Percentiles rank a stretch among this genome's conserved stretches.
Conservation (phyloP, 2,888 invertebrate genomes). For the Drosophila testacea region DNA sequence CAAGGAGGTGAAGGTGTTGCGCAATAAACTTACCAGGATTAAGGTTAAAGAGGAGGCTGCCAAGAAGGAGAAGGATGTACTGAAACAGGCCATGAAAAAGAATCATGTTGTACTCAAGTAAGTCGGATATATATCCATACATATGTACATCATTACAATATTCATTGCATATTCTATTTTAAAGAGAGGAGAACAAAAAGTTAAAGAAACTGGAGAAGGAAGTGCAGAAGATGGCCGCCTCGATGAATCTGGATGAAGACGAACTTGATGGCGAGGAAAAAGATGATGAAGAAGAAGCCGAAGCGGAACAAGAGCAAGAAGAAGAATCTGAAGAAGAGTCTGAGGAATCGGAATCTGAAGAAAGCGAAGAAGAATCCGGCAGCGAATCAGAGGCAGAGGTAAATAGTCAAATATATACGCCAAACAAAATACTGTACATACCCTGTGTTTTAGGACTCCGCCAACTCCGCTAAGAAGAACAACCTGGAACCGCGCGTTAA, state of each 20-base stretch:
- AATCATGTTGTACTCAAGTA: slow-evolving; percentile 91
- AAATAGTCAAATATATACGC: slow-evolving; percentile 12
- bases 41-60: slow-evolving; percentile 90
- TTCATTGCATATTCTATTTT: background rate
- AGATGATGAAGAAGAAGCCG: slow-evolving; percentile 86
- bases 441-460: slow-evolving; percentile 87
- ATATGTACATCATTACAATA: background rate
- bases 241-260: slow-evolving; percentile 92
- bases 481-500: slow-evolving; percentile 89
- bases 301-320: slow-evolving; percentile 84
- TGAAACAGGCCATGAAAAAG: slow-evolving; percentile 93
- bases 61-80: slow-evolving; percentile 91
- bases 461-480: slow-evolving; percentile 88
- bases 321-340: slow-evolving; percentile 85
- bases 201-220: slow-evolving; percentile 94
- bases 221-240: slow-evolving; percentile 95
- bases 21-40: slow-evolving; percentile 86
- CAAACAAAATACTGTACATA: slow-evolving; percentile 22
- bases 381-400: slow-evolving; percentile 81
- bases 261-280: slow-evolving; percentile 90
- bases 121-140: slow-evolving; percentile 24
- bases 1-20: slow-evolving; percentile 83
- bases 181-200: slow-evolving; percentile 91
- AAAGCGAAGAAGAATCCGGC: slow-evolving; percentile 83
- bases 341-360: slow-evolving; percentile 88